A percentile compares a stretch with the other conserved stretches of the same genome.
Conservation (phyloP, 2,888 invertebrate genomes). For the Cyclophora albipunctata region DNA sequence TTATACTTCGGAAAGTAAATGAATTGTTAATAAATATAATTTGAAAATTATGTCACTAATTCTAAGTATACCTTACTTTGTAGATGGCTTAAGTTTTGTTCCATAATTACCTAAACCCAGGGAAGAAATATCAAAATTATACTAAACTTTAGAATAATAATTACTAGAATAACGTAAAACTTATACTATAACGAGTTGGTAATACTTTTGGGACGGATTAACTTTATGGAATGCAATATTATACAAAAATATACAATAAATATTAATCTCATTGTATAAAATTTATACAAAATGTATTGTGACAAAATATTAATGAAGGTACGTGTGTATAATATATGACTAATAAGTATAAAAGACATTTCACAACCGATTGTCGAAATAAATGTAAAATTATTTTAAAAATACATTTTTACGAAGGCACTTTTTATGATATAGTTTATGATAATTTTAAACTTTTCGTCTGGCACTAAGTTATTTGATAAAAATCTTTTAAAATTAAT, state of each 20-base stretch:
- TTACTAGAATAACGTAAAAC: background rate
- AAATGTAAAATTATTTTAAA: no score
- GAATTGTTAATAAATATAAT: constrained; percentile 20
- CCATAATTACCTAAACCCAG: constrained; percentile 19
- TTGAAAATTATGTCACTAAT: constrained; percentile 1
- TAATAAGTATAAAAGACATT: constrained; percentile 4
- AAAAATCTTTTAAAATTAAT: background rate
- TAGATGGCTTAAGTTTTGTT: constrained; percentile 33
- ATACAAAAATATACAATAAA: constrained; percentile 11
- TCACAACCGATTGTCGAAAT: constrained; percentile 38
- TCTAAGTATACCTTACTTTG: constrained; percentile 21
- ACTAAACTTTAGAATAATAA: no score
- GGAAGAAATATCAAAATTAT: background rate
- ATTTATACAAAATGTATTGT: constrained; percentile 29
- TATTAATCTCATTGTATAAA: constrained; percentile 20
- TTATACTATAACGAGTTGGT: constrained; percentile 39
- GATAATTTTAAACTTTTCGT: no score
- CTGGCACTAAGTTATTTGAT: no score
- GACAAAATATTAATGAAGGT: constrained; percentile 28
- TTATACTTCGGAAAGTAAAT: constrained; percentile 12
- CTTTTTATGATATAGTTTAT: no score
- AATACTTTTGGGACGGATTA: constrained; percentile 65
- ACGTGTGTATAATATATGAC: background rate
- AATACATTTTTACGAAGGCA: no score
- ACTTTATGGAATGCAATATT: constrained; percentile 27